phyloP scores from a whole-genome alignment of 1,140 invertebrate genomes.

The Drosophila sturtevanti region DNA sequence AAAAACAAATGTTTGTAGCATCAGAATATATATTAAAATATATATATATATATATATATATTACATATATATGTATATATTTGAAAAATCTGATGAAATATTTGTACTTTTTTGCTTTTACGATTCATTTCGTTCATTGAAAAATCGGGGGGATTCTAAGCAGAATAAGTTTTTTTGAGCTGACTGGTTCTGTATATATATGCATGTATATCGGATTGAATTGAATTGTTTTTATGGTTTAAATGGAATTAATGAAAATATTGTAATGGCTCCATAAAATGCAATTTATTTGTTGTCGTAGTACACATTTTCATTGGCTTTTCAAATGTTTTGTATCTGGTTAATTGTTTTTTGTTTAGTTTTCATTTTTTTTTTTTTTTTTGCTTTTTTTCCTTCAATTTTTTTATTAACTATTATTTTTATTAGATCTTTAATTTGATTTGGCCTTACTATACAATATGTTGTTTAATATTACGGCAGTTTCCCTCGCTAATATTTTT shows the following conservation, averaged over 20 bases:
- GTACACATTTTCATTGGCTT: too few relatives aligned
- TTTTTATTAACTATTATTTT: neutral
- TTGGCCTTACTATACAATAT: neutral
- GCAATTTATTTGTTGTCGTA: too few relatives aligned
- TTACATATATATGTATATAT: neutral
- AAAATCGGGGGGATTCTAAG: slow-evolving; percentile 4
- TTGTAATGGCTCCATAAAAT: too few relatives aligned
- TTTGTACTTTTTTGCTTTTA: slow-evolving; percentile 9
- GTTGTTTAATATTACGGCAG: slow-evolving; percentile 1
- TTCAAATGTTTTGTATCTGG: neutral
- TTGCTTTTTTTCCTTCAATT: too few relatives aligned
- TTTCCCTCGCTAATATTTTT: neutral
- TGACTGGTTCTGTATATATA: slow-evolving; percentile 6
- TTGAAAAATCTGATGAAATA: slow-evolving; percentile 5
- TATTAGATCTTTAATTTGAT: neutral
- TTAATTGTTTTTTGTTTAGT: neutral
- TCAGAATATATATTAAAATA: slow-evolving; percentile 12
- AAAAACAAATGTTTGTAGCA: slow-evolving; percentile 28
- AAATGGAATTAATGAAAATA: neutral
- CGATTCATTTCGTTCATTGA: neutral
- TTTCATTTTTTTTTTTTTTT: slow-evolving; percentile 16
- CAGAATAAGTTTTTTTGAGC: neutral
- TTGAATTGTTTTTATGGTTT: neutral
- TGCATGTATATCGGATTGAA: neutral
- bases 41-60: neutral